Conservation (phyloP, 2,888 invertebrate species). For the Megamerina dolium region DNA sequence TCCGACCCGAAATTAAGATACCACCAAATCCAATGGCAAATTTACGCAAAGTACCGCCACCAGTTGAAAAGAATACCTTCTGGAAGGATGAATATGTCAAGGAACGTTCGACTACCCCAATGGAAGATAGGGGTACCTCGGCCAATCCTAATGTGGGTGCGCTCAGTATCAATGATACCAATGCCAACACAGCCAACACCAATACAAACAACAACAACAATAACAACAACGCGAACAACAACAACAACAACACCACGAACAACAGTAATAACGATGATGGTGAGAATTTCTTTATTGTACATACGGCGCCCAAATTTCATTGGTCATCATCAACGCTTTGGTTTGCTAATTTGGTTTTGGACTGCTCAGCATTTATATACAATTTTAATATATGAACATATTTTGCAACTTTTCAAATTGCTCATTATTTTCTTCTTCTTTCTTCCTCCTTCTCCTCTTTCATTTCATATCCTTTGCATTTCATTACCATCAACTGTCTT, state of each 20-base stretch:
- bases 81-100: constrained; percentile 54
- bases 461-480: too few relatives aligned
- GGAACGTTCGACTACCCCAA: constrained; percentile 50
- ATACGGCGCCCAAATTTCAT: too few relatives aligned
- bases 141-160: background rate
- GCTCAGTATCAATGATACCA: constrained; percentile 1
- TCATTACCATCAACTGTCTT: too few relatives aligned
- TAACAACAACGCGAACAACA: constrained; percentile 14
- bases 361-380: too few relatives aligned
- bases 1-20: constrained; percentile 68
- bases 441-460: too few relatives aligned
- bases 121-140: constrained; percentile 26
- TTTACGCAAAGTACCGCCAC: constrained; percentile 63
- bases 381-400: too few relatives aligned
- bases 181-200: constrained; percentile 18
- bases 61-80: constrained; percentile 60
- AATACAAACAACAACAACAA: constrained; percentile 21
- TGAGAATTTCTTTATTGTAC: constrained; percentile 6
- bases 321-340: too few relatives aligned
- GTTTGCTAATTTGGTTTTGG: too few relatives aligned
- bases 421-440: too few relatives aligned
- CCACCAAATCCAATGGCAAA: constrained; percentile 67
- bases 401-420: too few relatives aligned
- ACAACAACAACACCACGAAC: constrained; percentile 15
- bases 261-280: constrained; percentile 15